A percentile compares a stretch with the other conserved stretches of the same genome.
Evolutionary conservation across 2,888 invertebrate species (phyloP).

Genomic region (Phalera bucephala): DNA sequence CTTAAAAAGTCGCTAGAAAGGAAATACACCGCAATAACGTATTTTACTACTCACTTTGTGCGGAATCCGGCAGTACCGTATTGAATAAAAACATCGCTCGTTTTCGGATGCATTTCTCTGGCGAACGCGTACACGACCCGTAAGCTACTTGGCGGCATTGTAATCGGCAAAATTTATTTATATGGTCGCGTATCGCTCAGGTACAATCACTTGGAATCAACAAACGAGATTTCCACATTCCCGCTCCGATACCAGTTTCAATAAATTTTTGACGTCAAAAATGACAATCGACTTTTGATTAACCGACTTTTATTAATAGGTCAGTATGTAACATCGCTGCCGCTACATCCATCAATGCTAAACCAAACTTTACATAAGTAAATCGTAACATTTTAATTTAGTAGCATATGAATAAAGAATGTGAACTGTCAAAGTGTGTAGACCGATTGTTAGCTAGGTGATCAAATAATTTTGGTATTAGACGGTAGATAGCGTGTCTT

Average conservation of each 20-base stretch:
- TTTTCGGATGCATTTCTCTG: slow-evolving; percentile 90
- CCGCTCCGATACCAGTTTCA: slow-evolving; percentile 58
- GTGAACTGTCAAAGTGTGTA: slow-evolving; percentile 16
- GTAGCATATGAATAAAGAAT: slow-evolving; percentile 7
- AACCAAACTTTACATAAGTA: slow-evolving; percentile 11
- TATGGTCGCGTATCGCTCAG: slow-evolving; percentile 65
- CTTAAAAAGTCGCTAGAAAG: slow-evolving; percentile 30
- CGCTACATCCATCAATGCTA: slow-evolving; percentile 9
- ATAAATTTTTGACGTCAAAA: slow-evolving; percentile 44
- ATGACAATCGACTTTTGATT: slow-evolving; percentile 34
- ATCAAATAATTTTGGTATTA: slow-evolving; percentile 8
- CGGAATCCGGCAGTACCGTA: slow-evolving; percentile 95
- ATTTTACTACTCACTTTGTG: slow-evolving; percentile 85
- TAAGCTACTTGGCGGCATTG: slow-evolving; percentile 82
- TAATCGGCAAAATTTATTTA: slow-evolving; percentile 71
- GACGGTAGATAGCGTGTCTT: slow-evolving; percentile 14
- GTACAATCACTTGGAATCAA: slow-evolving; percentile 77
- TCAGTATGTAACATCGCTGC: neutral
- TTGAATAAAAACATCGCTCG: slow-evolving; percentile 85
- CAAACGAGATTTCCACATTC: slow-evolving; percentile 77
- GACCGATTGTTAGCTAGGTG: neutral
- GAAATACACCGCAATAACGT: slow-evolving; percentile 28
- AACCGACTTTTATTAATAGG: slow-evolving; percentile 20
- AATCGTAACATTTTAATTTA: slow-evolving; percentile 13
- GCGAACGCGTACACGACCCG: slow-evolving; percentile 90